Percentiles rank a stretch among this genome's conserved stretches.
These are phyloP conservation scores for Nyctibius grandis DNA, from an alignment of 2,797 vertebrate genomes.

Conservation along the genomic window DNA sequence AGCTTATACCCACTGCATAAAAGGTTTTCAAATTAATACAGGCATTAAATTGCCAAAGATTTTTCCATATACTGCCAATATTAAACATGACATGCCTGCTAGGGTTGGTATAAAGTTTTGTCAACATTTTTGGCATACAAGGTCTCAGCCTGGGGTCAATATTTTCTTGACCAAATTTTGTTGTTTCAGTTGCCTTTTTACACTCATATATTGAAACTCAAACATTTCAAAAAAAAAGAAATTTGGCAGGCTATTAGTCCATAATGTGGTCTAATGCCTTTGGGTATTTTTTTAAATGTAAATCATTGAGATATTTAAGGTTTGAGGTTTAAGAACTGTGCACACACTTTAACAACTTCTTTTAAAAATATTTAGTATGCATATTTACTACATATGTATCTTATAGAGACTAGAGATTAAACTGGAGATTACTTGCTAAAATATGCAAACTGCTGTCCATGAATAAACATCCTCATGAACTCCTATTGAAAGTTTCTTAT, in stretches of 20 bases:
- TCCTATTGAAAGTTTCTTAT: slow-evolving; percentile 18
- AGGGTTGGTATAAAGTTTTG: slow-evolving; percentile 68
- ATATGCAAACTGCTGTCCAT: slow-evolving; percentile 64
- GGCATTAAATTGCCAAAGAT: slow-evolving; percentile 71
- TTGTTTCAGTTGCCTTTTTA: slow-evolving; percentile 74
- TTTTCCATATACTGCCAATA: slow-evolving; percentile 62
- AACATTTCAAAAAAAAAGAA: slow-evolving; percentile 61
- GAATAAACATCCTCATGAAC: slow-evolving; percentile 45
- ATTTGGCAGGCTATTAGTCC: slow-evolving; percentile 72
- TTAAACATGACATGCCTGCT: slow-evolving; percentile 67
- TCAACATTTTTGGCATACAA: slow-evolving; percentile 65
- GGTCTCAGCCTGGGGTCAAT: slow-evolving; percentile 66
- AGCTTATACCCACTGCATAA: slow-evolving; percentile 62
- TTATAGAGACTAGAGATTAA: slow-evolving; percentile 60
- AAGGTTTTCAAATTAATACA: slow-evolving; percentile 71
- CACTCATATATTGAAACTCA: slow-evolving; percentile 60
- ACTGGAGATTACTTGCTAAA: slow-evolving; percentile 70
- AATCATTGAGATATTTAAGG: slow-evolving; percentile 73
- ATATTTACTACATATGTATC: slow-evolving; percentile 73
- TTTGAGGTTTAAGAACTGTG: slow-evolving; percentile 72
- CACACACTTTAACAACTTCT: slow-evolving; percentile 72
- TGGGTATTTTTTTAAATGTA: slow-evolving; percentile 75
- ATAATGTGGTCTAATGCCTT: slow-evolving; percentile 74
- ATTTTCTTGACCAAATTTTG: slow-evolving; percentile 74
- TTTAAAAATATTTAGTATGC: slow-evolving; percentile 72